phyloP scores from a whole-genome alignment of 2,888 invertebrate genomes.

The Mimas tiliae region DNA sequence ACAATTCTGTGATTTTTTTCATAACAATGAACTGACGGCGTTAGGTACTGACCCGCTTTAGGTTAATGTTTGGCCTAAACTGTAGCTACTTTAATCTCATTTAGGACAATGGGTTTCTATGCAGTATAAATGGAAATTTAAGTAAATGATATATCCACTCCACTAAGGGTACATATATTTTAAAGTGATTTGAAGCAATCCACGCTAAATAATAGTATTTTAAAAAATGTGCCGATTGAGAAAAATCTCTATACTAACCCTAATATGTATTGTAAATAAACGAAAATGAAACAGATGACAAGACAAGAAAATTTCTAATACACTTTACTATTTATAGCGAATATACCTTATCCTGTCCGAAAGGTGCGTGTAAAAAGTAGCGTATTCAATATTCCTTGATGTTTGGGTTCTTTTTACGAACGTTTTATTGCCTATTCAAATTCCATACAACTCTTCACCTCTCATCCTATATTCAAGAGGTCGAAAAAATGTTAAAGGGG shows the following conservation, averaged over 20 bases:
- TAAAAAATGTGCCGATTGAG: too few species aligned
- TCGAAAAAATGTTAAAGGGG: conserved; percentile 20
- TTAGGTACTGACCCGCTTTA: not conserved
- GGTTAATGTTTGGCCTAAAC: not conserved
- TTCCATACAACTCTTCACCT: conserved; percentile 19
- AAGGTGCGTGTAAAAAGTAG: conserved; percentile 10
- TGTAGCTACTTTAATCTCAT: too few species aligned
- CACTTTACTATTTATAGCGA: not conserved
- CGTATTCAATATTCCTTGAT: conserved; percentile 21
- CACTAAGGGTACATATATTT: too few species aligned
- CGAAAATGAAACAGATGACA: not conserved
- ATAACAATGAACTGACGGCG: not conserved
- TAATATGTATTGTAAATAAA: not conserved
- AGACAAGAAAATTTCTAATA: not conserved
- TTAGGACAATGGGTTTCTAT: too few species aligned
- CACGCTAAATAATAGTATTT: too few species aligned
- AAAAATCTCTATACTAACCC: too few species aligned
- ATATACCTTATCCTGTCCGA: conserved; percentile 11
- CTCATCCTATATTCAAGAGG: conserved; percentile 19
- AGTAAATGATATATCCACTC: too few species aligned
- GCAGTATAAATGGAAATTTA: too few species aligned
- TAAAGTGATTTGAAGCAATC: too few species aligned
- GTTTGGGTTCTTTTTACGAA: conserved; percentile 26
- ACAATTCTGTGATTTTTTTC: not conserved
- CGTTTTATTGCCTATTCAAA: conserved; percentile 43